These are phyloP conservation scores for Axis porcinus DNA, from an alignment of 2,113 vertebrate species.

Conservation along the genomic window DNA sequence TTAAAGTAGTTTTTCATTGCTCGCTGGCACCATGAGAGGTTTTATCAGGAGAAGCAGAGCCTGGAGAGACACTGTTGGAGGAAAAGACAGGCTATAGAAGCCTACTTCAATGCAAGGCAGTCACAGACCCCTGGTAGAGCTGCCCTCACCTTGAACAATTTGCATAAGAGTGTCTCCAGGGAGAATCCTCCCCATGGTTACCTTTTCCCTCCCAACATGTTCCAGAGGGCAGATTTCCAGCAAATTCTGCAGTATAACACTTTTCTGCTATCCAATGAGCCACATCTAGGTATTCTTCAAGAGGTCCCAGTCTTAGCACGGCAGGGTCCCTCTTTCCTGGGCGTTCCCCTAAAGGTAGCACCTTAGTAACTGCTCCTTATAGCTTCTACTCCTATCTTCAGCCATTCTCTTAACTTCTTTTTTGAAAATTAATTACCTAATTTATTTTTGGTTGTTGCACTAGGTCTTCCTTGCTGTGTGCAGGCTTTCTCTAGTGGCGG, in stretches of 20 bases:
- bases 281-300: not conserved
- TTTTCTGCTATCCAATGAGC: not conserved
- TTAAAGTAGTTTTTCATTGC: not conserved
- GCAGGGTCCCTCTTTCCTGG: not conserved
- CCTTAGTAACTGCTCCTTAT: not conserved
- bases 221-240: not conserved
- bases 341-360: not conserved
- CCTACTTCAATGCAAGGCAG: not conserved
- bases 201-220: not conserved
- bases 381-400: not conserved
- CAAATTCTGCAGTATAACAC: not conserved
- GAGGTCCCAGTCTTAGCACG: not conserved
- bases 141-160: not conserved
- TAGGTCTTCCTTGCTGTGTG: not conserved
- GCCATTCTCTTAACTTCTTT: not conserved
- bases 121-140: not conserved
- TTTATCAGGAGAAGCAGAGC: not conserved
- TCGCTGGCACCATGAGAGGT: not conserved
- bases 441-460: not conserved
- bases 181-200: not conserved
- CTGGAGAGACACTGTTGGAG: not conserved
- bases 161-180: not conserved
- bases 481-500: not conserved
- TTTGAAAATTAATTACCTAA: not conserved
- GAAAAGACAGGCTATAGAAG: not conserved